phyloP scores from a whole-genome alignment of 2,113 vertebrate genomes.

The Semnornis frantzii region DNA sequence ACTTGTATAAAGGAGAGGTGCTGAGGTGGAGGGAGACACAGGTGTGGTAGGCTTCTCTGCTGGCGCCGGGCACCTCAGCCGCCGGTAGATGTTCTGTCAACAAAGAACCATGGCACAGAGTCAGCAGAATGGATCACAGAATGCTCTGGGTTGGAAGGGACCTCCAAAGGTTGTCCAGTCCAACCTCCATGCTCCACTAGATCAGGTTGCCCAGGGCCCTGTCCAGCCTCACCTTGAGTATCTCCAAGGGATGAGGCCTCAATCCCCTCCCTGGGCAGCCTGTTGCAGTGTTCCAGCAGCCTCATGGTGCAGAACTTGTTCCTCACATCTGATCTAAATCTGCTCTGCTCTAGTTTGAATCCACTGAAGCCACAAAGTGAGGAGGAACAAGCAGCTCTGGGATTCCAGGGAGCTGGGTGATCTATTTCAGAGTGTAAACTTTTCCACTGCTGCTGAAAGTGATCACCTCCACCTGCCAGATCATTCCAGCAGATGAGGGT shows the following conservation, averaged over 20 bases:
- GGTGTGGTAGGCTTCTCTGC: constrained; percentile 68
- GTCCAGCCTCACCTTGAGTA: no score
- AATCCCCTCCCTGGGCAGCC: no score
- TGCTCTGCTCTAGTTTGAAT: no score
- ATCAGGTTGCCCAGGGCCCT: no score
- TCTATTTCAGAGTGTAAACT: not conserved
- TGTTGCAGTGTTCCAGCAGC: no score
- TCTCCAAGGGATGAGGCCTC: no score
- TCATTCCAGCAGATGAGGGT: not conserved
- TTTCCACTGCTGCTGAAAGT: not conserved
- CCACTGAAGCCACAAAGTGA: not conserved
- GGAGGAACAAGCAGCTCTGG: not conserved
- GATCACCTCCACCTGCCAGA: not conserved
- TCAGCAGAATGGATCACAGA: not conserved
- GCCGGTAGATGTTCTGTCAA: constrained; percentile 73
- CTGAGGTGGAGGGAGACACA: constrained; percentile 67
- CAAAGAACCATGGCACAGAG: not conserved
- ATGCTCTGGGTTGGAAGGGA: no score
- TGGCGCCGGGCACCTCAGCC: constrained; percentile 57
- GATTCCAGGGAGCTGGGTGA: not conserved
- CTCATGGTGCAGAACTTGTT: no score
- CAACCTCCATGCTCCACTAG: no score
- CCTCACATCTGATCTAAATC: no score
- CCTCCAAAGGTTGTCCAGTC: no score
- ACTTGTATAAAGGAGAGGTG: constrained; percentile 65